These are phyloP conservation scores for Otolemur garnettii DNA, from an alignment of 2,113 vertebrate species.

Conservation along the genomic window DNA sequence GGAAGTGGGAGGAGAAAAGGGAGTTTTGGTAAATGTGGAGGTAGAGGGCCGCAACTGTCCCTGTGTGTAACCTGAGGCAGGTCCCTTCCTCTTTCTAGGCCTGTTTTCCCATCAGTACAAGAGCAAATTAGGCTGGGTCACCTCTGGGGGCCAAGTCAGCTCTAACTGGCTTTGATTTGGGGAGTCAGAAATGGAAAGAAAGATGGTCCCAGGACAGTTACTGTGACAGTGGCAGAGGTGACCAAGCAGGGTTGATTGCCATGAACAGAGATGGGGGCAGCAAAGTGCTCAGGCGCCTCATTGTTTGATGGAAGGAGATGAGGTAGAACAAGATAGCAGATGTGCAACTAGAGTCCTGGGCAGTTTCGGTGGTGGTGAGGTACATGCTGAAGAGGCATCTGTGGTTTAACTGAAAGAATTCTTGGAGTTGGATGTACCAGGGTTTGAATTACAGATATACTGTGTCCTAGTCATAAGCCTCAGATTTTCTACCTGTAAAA, in stretches of 20 bases:
- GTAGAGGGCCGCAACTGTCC: neutral
- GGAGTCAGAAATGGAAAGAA: neutral
- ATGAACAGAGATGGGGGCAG: neutral
- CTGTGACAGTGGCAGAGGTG: neutral
- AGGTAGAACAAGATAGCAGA: accelerated
- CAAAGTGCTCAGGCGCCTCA: neutral
- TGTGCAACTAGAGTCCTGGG: accelerated
- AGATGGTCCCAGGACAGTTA: neutral
- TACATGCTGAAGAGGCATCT: neutral
- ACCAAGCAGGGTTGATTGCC: neutral
- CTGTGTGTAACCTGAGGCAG: neutral
- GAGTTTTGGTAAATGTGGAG: neutral
- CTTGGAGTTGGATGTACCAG: no score
- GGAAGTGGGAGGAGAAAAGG: neutral
- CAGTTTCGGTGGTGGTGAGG: neutral
- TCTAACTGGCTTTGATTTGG: neutral
- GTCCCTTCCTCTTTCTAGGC: neutral
- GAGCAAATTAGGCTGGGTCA: neutral
- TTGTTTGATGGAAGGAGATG: neutral
- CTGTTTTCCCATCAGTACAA: neutral
- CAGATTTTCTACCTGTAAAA: neutral
- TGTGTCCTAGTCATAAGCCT: neutral
- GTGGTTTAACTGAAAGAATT: neutral
- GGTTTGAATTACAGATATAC: neutral
- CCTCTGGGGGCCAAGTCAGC: neutral